phyloP scores from a whole-genome alignment of 2,113 vertebrate genomes.

The Marmota flaviventris region DNA sequence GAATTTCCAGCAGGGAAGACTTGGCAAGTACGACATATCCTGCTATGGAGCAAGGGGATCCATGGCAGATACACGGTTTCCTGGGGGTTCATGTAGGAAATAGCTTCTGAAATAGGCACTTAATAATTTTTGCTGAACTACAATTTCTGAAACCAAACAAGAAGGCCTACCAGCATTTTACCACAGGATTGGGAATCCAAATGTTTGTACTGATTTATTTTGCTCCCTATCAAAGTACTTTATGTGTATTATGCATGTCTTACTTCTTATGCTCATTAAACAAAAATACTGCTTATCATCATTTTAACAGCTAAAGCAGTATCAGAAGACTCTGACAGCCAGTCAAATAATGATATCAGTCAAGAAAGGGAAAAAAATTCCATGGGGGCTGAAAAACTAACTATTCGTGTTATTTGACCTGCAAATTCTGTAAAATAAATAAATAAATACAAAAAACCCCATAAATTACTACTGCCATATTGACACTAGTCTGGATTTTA shows the following conservation, averaged over 20 bases:
- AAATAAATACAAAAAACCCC: neutral
- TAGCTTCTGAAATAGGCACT: slow-evolving; percentile 75
- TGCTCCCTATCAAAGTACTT: neutral
- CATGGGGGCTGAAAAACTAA: neutral
- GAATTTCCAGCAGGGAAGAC: slow-evolving; percentile 80
- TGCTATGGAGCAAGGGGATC: slow-evolving; percentile 81
- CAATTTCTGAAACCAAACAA: slow-evolving; percentile 60
- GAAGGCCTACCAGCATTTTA: slow-evolving; percentile 33
- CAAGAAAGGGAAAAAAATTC: neutral
- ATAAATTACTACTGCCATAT: neutral
- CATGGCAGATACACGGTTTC: slow-evolving; percentile 79
- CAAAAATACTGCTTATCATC: neutral
- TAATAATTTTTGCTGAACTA: slow-evolving; percentile 64
- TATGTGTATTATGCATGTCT: neutral
- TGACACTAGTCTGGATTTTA: neutral
- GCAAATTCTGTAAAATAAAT: neutral
- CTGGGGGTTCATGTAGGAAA: slow-evolving; percentile 80
- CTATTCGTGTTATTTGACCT: slow-evolving; percentile 1
- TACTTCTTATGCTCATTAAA: neutral
- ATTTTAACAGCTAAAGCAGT: neutral
- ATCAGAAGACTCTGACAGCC: neutral
- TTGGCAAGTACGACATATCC: slow-evolving; percentile 75
- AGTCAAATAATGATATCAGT: neutral
- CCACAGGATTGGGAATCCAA: neutral
- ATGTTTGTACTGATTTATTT: neutral